These are phyloP conservation scores for Leuciscus idus DNA, from an alignment of 2,113 vertebrate genomes.

Conservation along the genomic window DNA sequence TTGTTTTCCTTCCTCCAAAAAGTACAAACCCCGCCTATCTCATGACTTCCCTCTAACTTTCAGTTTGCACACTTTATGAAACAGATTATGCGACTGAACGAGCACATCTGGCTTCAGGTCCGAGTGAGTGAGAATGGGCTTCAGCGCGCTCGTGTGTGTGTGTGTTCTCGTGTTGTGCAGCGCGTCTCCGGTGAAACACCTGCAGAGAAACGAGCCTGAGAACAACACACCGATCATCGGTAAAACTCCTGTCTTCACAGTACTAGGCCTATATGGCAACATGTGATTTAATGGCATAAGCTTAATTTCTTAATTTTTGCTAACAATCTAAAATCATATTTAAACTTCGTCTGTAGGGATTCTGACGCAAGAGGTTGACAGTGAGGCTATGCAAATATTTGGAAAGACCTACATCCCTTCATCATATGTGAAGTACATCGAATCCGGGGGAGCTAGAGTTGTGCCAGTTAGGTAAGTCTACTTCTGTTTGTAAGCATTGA, in stretches of 20 bases:
- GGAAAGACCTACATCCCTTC: constrained; percentile 78
- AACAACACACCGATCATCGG: constrained; percentile 46
- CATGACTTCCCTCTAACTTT: background rate
- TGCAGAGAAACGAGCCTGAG: background rate
- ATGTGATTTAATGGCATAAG: background rate
- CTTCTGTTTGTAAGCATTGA: background rate
- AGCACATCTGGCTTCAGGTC: background rate
- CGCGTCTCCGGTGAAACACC: background rate
- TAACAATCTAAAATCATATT: background rate
- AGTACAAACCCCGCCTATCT: constrained; percentile 33
- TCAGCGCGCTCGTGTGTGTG: background rate
- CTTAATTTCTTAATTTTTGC: background rate
- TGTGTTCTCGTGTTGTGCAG: background rate
- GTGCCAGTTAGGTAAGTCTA: constrained; percentile 76
- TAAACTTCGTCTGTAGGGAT: constrained; percentile 67
- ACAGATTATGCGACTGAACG: background rate
- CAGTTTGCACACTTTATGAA: background rate
- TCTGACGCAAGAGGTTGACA: constrained; percentile 74
- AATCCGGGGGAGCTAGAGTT: constrained; percentile 79
- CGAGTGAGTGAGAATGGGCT: background rate
- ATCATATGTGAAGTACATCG: constrained; percentile 80
- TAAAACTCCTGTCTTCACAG: background rate
- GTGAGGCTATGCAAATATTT: constrained; percentile 69
- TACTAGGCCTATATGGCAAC: no score
- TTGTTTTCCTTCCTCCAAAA: constrained; percentile 15